Conservation (phyloP, 2,797 vertebrate species). For the Sebastes matsubarae region DNA sequence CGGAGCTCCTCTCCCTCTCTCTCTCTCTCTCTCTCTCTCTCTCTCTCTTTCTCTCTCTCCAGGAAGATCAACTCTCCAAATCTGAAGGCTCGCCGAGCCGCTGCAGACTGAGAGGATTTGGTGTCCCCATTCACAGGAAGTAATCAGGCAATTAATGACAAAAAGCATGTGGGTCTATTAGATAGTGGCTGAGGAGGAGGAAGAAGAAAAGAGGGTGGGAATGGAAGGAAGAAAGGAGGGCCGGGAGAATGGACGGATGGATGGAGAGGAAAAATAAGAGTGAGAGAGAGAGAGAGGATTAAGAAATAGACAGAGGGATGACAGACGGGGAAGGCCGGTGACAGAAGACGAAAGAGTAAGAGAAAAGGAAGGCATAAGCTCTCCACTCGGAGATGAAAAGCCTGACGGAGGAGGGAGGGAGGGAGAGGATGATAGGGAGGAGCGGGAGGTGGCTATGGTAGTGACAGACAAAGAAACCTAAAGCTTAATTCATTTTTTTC, state of each 20-base stretch:
- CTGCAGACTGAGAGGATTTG: conserved; percentile 81
- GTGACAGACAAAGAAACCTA: conserved; percentile 24
- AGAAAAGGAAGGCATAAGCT: conserved; percentile 66
- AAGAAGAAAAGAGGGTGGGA: conserved; percentile 29
- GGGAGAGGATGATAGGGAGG: conserved; percentile 15
- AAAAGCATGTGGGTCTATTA: conserved; percentile 80
- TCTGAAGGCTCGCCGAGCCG: conserved; percentile 70
- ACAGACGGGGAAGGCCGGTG: conserved; percentile 51
- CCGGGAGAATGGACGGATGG: conserved; percentile 45
- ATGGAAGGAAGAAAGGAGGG: conserved; percentile 29
- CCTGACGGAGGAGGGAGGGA: conserved; percentile 24
- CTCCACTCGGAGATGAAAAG: conserved; percentile 53
- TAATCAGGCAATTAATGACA: conserved; percentile 86
- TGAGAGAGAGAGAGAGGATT: conserved; percentile 50
- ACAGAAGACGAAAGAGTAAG: conserved; percentile 55
- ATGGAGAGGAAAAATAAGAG: neutral
- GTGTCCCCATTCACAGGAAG: conserved; percentile 79
- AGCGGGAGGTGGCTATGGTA: neutral
- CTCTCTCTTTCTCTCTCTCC: conserved; percentile 26
- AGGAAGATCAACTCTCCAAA: conserved; percentile 72
- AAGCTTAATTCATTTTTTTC: neutral
- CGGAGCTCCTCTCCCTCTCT: conserved; percentile 1
- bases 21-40: neutral
- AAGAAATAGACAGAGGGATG: conserved; percentile 62
- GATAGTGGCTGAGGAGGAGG: conserved; percentile 63